Base-by-base conservation (phyloP, 2,888 invertebrate genomes). In the Laspeyria flexula region DNA sequence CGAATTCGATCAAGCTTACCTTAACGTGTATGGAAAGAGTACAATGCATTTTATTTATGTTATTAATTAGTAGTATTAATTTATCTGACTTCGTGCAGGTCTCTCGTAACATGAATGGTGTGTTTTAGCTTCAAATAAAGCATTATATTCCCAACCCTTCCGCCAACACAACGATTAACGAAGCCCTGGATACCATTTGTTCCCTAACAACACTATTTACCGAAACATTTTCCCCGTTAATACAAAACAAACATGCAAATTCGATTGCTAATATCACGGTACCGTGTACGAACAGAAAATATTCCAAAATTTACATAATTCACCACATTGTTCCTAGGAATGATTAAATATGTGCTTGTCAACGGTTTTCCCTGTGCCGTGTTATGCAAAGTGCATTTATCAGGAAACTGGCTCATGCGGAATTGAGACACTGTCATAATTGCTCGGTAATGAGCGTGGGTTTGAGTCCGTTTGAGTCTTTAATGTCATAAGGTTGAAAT, bases 191-290 rank as follows among this genome's bases (percentile, higher is more conserved):
- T n/a, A n/a, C n/a, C n/a, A n/a, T n/a, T n/a, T n/a, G n/a, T n/a
- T n/a, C n/a, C n/a, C n/a, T n/a, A n/a, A n/a, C n/a, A n/a, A n/a
- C n/a, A n/a, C n/a, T n/a, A n/a, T n/a, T n/a, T n/a, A n/a, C n/a
- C n/a, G n/a, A n/a, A n/a, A n/a, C n/a, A n/a, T n/a, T 15, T 23
- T 15, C 7, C 23, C 23, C 15, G n/a, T 21, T 33, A 31, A 18
- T 43, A 48, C 44, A 51, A 52, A 54, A 46, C 56, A 55, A 55
- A 64, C 50, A 63, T 65, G 63, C 55, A 50, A 56, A 65, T 48
- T 13, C n/a, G 10, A 42, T 44, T 45, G 31, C 13, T 40, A 55
- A 54, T 52, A 64, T 61, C 50, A 45, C 42, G 30, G 33, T 33
- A 53, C 40, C 16, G 34, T 21, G 40, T 21, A 47, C 53, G 52